Conservation (phyloP, 1,140 invertebrate species). For the Harlomillsia oculata region DNA sequence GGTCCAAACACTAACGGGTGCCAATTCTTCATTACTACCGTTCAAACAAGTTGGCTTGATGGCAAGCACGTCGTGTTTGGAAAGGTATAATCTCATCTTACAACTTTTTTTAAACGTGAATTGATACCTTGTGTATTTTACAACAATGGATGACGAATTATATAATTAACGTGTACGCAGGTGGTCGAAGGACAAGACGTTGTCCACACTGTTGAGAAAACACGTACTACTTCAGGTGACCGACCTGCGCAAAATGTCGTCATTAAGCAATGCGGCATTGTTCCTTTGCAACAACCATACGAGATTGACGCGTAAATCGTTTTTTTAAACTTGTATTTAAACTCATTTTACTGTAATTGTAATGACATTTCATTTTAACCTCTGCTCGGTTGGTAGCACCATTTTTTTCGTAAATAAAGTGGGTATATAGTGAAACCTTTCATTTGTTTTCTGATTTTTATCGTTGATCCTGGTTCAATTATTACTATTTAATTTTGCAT, state of each 20-base stretch:
- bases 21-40: slow-evolving; percentile 91
- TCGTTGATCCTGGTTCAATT: background rate
- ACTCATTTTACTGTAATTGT: slow-evolving; percentile 14
- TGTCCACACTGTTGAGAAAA: slow-evolving; percentile 73
- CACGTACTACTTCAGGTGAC: slow-evolving; percentile 63
- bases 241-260: slow-evolving; percentile 54
- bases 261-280: slow-evolving; percentile 47
- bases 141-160: background rate
- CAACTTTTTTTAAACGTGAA: background rate
- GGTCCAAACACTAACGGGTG: slow-evolving; percentile 60
- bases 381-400: slow-evolving; percentile 41
- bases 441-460: background rate
- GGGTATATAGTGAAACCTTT: background rate
- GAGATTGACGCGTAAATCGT: slow-evolving; percentile 36
- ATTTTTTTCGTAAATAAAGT: background rate
- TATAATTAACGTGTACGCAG: slow-evolving; percentile 39
- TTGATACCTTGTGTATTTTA: background rate
- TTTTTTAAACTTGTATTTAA: slow-evolving; percentile 7
- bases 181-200: slow-evolving; percentile 70
- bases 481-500: background rate
- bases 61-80: slow-evolving; percentile 83
- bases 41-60: slow-evolving; percentile 74
- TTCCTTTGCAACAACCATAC: slow-evolving; percentile 44
- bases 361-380: slow-evolving; percentile 7
- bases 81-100: slow-evolving; percentile 52